These are phyloP conservation scores for Trigoniulus corallinus DNA, from an alignment of 1,140 invertebrate species.

Conservation along the genomic window DNA sequence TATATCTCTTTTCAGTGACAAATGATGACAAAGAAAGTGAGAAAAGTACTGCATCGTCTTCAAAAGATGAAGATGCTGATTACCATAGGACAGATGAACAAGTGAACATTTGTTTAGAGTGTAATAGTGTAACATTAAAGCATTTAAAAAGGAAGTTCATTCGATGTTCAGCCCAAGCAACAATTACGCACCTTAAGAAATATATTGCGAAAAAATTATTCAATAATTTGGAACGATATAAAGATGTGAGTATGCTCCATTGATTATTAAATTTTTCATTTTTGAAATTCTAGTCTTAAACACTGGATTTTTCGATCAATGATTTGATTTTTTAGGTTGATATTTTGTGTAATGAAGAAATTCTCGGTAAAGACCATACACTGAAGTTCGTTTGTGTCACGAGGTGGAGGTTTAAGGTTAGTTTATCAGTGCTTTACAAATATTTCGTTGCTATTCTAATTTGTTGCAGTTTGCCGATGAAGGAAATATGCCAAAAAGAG, in stretches of 20 bases:
- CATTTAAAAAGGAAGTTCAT: slow-evolving; percentile 76
- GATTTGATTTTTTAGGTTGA: slow-evolving; percentile 56
- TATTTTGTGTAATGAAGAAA: slow-evolving; percentile 94
- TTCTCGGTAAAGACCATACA: slow-evolving; percentile 95
- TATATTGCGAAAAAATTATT: slow-evolving; percentile 92
- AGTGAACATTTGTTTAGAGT: slow-evolving; percentile 78
- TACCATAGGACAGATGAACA: slow-evolving; percentile 91
- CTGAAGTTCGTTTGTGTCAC: slow-evolving; percentile 97
- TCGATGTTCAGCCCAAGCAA: slow-evolving; percentile 85
- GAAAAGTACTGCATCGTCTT: slow-evolving; percentile 17
- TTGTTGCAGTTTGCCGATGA: too few species aligned
- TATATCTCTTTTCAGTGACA: background rate
- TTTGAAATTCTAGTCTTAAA: background rate
- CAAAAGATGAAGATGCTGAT: slow-evolving; percentile 48
- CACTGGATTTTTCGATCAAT: background rate
- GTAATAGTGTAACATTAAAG: slow-evolving; percentile 63
- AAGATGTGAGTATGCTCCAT: slow-evolving; percentile 55
- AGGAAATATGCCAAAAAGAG: too few species aligned
- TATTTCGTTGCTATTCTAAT: too few species aligned
- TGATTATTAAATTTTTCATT: background rate
- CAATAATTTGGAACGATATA: slow-evolving; percentile 78
- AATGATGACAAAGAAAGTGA: slow-evolving; percentile 12
- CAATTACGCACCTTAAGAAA: slow-evolving; percentile 92
- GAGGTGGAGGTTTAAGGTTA: slow-evolving; percentile 79
- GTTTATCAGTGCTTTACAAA: too few species aligned